A percentile compares a stretch with the other conserved stretches of the same genome.
These are phyloP conservation scores for Tachina fera DNA, from an alignment of 2,888 invertebrate genomes.

Conservation along the genomic window DNA sequence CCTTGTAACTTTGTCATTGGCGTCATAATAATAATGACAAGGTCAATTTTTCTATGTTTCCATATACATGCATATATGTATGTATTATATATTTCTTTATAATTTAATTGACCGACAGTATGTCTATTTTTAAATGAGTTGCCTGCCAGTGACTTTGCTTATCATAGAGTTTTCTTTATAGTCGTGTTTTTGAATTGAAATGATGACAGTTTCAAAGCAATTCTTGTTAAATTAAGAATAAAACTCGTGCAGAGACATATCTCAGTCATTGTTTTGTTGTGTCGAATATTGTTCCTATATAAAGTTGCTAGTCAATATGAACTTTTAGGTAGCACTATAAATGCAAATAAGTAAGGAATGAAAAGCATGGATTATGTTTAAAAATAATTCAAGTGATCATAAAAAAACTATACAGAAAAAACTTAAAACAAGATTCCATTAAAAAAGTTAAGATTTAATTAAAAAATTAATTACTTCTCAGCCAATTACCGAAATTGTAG, in stretches of 20 bases:
- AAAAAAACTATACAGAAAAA: too few relatives aligned
- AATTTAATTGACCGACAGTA: conserved; percentile 11
- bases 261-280: background rate
- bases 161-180: conserved; percentile 58
- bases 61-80: too few relatives aligned
- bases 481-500: too few relatives aligned
- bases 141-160: conserved; percentile 26
- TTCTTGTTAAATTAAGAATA: conserved; percentile 80
- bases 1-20: conserved; percentile 35
- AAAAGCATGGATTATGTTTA: too few relatives aligned
- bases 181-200: conserved; percentile 79
- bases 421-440: too few relatives aligned
- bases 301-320: background rate
- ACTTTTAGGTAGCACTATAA: background rate
- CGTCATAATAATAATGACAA: conserved; percentile 59
- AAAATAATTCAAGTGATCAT: too few relatives aligned
- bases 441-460: too few relatives aligned
- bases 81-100: conserved; percentile 29
- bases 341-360: too few relatives aligned
- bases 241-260: conserved; percentile 71
- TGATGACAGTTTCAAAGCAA: conserved; percentile 66
- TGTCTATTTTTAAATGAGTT: conserved; percentile 18
- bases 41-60: conserved; percentile 44
- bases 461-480: too few relatives aligned
- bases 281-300: background rate